phyloP scores from a whole-genome alignment of 2,797 vertebrate species.

The Gallirallus australis region DNA sequence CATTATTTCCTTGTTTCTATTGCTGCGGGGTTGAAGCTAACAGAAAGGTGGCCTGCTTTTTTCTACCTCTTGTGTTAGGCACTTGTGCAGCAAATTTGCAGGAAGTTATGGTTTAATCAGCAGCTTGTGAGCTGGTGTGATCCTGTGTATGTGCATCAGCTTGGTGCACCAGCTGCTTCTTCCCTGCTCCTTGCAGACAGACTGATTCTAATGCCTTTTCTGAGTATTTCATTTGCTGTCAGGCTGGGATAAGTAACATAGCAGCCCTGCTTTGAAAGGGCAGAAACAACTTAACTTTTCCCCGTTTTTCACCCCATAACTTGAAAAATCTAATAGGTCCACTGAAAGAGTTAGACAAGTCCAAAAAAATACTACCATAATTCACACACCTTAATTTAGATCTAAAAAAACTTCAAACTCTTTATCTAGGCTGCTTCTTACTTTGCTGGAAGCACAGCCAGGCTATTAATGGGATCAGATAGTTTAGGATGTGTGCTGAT shows the following conservation, averaged over 20 bases:
- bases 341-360: neutral
- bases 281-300: neutral
- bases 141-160: neutral
- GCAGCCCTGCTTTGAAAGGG: neutral
- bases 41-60: neutral
- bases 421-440: neutral
- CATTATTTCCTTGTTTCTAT: neutral
- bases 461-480: neutral
- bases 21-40: neutral
- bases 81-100: neutral
- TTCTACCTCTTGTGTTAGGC: slow-evolving; percentile 12
- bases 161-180: neutral
- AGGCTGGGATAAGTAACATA: neutral
- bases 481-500: neutral
- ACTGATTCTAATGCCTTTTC: neutral
- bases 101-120: slow-evolving; percentile 12
- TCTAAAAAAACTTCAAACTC: neutral
- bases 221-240: neutral
- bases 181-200: neutral
- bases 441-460: neutral
- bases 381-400: neutral
- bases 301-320: neutral
- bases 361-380: neutral
- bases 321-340: neutral
- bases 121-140: slow-evolving; percentile 16